Evolutionary conservation across 2,113 vertebrate genomes (phyloP).

Genomic region (Heptranchias perlo): DNA sequence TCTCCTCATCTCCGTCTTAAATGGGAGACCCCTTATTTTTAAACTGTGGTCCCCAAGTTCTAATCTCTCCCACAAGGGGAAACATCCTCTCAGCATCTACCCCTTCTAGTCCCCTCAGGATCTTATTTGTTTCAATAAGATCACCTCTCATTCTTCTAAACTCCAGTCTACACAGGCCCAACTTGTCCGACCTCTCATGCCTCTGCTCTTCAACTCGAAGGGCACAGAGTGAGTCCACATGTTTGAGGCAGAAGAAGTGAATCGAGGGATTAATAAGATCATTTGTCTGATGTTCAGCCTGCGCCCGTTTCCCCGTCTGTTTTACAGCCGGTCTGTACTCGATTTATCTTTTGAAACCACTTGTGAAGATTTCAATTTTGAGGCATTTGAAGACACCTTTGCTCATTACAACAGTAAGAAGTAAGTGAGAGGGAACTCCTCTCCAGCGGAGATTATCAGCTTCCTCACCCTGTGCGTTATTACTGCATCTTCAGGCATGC

Average conservation of each 20-base stretch:
- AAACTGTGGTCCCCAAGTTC: too few species aligned
- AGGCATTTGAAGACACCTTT: constrained; percentile 97
- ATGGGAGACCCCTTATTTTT: too few species aligned
- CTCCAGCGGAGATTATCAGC: constrained; percentile 30
- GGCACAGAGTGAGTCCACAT: neutral
- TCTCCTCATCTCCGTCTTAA: too few species aligned
- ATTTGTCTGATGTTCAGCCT: neutral
- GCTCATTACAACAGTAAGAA: constrained; percentile 95
- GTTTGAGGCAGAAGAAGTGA: neutral
- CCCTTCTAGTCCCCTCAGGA: too few species aligned
- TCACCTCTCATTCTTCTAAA: too few species aligned
- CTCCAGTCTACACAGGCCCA: too few species aligned
- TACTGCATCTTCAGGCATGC: constrained; percentile 31
- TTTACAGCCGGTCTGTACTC: constrained; percentile 90
- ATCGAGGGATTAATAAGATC: neutral
- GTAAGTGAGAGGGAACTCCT: constrained; percentile 70
- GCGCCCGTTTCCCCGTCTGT: constrained; percentile 43
- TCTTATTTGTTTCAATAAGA: too few species aligned
- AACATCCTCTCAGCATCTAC: too few species aligned
- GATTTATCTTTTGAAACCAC: constrained; percentile 98
- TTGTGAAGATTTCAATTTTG: constrained; percentile 84
- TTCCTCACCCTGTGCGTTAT: neutral
- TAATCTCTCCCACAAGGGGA: too few species aligned
- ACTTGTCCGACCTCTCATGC: too few species aligned
- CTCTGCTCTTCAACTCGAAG: neutral